These are phyloP conservation scores for Mongoloraphidia duomilia DNA, from an alignment of 2,888 invertebrate genomes.

Conservation along the genomic window DNA sequence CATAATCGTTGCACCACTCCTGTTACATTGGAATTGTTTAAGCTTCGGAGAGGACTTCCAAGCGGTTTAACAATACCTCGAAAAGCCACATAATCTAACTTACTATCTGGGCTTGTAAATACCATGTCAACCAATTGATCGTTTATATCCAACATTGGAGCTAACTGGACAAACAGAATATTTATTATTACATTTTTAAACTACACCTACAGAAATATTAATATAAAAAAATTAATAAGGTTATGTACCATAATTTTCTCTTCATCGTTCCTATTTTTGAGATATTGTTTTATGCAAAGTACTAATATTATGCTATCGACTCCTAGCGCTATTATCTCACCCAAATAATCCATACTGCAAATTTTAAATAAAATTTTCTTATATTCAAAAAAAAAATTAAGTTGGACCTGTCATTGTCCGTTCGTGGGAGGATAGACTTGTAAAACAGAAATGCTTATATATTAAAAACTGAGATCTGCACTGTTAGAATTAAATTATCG, in stretches of 20 bases:
- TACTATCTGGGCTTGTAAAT: constrained; percentile 44
- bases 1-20: constrained; percentile 70
- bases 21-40: constrained; percentile 53
- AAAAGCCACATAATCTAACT: constrained; percentile 59
- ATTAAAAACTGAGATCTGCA: too few relatives aligned
- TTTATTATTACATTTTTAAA: constrained; percentile 6
- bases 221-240: constrained; percentile 1
- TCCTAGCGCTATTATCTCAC: constrained; percentile 58
- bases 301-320: constrained; percentile 61
- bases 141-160: constrained; percentile 54
- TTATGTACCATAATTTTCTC: constrained; percentile 50
- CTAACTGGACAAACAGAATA: constrained; percentile 35
- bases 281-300: constrained; percentile 58
- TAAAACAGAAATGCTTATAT: too few relatives aligned
- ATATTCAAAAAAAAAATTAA: background rate
- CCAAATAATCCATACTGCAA: constrained; percentile 55
- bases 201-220: constrained; percentile 4
- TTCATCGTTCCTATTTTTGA: constrained; percentile 57
- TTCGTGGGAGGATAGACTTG: too few relatives aligned
- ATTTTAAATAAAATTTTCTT: constrained; percentile 2
- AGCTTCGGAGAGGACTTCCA: constrained; percentile 59
- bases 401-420: too few relatives aligned
- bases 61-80: constrained; percentile 62
- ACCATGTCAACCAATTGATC: constrained; percentile 45
- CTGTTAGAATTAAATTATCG: too few relatives aligned